Evolutionary conservation across 2,888 invertebrate genomes (phyloP).

Genomic region (Apeira syringaria): DNA sequence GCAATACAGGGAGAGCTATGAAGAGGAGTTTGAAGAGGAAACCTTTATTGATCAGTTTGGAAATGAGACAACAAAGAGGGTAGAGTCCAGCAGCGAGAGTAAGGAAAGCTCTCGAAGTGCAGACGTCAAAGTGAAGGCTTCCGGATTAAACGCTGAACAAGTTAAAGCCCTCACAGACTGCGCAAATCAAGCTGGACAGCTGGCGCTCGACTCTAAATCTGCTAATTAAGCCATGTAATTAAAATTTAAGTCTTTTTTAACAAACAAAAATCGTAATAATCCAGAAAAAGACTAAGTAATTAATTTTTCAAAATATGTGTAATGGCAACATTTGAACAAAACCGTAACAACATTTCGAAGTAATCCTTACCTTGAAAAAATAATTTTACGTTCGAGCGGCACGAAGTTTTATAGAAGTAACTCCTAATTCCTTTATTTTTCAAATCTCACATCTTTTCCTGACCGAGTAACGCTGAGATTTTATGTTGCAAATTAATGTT

Average conservation of each 20-base stretch:
- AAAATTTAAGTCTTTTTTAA: constrained; percentile 33
- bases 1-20: constrained; percentile 73
- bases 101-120: constrained; percentile 77
- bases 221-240: constrained; percentile 73
- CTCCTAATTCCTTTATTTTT: constrained; percentile 24
- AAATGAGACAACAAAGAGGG: constrained; percentile 71
- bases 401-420: constrained; percentile 35
- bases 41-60: constrained; percentile 73
- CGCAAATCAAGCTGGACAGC: constrained; percentile 75
- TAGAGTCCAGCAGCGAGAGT: constrained; percentile 77
- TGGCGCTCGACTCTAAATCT: constrained; percentile 74
- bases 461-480: not conserved
- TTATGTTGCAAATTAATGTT: not conserved
- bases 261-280: constrained; percentile 10
- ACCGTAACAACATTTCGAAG: constrained; percentile 1
- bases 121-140: constrained; percentile 75
- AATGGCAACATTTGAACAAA: not conserved
- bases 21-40: constrained; percentile 78
- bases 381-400: constrained; percentile 48
- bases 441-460: constrained; percentile 8
- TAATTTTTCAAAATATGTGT: too few species aligned
- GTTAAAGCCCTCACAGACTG: constrained; percentile 76
- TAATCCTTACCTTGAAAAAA: constrained; percentile 17
- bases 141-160: constrained; percentile 73
- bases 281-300: too few species aligned